These are phyloP conservation scores for Clunio marinus DNA, from an alignment of 2,888 invertebrate genomes.

Conservation along the genomic window DNA sequence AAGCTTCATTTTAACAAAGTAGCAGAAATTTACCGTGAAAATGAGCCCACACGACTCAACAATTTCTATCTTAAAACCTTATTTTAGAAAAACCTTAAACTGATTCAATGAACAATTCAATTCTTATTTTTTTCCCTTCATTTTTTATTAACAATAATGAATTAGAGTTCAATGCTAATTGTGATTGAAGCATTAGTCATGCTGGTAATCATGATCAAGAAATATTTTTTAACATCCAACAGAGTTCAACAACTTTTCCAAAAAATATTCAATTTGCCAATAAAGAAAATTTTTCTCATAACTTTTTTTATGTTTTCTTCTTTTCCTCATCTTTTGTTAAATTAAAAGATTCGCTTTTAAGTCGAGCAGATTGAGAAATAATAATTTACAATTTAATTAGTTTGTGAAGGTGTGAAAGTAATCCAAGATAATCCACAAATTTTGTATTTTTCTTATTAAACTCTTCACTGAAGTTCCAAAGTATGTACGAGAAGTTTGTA, in stretches of 20 bases:
- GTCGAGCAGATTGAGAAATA: neutral
- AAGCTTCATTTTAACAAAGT: neutral
- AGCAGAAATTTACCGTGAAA: neutral
- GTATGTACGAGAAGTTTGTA: neutral
- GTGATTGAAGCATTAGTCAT: conserved; percentile 14
- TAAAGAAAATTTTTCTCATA: conserved; percentile 28
- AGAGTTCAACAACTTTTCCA: conserved; percentile 2
- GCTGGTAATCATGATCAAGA: too few relatives aligned
- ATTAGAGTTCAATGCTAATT: neutral
- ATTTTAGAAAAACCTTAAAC: neutral
- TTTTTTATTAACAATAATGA: too few relatives aligned
- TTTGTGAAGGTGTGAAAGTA: conserved; percentile 18
- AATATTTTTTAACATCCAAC: too few relatives aligned
- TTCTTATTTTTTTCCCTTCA: too few relatives aligned
- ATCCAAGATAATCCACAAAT: conserved; percentile 4
- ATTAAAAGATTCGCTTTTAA: neutral
- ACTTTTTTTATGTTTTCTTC: neutral
- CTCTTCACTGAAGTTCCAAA: neutral
- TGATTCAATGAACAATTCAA: too few relatives aligned
- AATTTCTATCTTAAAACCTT: neutral
- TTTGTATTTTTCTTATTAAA: neutral
- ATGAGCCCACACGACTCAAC: neutral
- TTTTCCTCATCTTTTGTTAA: neutral
- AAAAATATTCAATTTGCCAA: neutral
- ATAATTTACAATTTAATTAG: conserved; percentile 35